These are phyloP conservation scores for Cephus pygmeus DNA, from an alignment of 2,888 invertebrate species.

Conservation along the genomic window DNA sequence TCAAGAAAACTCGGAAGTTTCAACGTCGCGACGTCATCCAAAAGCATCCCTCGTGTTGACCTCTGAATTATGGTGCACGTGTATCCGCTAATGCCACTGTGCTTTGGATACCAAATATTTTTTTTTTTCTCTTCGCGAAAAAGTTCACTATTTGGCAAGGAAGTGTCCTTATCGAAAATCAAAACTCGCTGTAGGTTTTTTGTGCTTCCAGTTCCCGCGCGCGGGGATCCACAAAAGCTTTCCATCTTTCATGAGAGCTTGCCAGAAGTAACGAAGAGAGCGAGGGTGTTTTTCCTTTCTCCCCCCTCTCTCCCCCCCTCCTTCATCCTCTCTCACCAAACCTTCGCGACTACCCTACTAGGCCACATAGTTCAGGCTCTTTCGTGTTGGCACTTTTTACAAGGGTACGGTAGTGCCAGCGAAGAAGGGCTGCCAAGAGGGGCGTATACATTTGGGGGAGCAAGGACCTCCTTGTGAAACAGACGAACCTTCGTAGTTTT, in stretches of 20 bases:
- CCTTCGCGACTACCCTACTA: not conserved
- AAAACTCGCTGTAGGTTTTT: not conserved
- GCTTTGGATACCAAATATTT: not conserved
- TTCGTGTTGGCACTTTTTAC: not conserved
- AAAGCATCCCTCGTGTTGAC: not conserved
- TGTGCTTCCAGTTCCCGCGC: not conserved
- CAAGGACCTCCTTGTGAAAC: not conserved
- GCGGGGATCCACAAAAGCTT: not conserved
- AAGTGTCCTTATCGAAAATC: not conserved
- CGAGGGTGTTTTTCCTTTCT: not conserved
- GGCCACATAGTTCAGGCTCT: not conserved
- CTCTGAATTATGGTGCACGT: not conserved
- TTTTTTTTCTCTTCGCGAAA: not conserved
- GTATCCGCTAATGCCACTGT: not conserved
- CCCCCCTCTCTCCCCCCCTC: too few species aligned
- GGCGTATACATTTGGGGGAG: not conserved
- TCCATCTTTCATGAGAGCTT: not conserved
- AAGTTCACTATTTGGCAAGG: not conserved
- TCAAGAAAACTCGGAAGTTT: not conserved
- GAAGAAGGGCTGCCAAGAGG: not conserved
- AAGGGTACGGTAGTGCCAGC: not conserved
- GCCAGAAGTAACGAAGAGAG: not conserved
- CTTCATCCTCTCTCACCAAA: not conserved
- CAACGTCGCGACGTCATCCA: not conserved
- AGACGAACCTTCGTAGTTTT: slow-evolving; percentile 4